Percentiles rank a stretch among this genome's conserved stretches.
These are phyloP conservation scores for Cheilosia impressa DNA, from an alignment of 2,888 invertebrate genomes.

Conservation along the genomic window DNA sequence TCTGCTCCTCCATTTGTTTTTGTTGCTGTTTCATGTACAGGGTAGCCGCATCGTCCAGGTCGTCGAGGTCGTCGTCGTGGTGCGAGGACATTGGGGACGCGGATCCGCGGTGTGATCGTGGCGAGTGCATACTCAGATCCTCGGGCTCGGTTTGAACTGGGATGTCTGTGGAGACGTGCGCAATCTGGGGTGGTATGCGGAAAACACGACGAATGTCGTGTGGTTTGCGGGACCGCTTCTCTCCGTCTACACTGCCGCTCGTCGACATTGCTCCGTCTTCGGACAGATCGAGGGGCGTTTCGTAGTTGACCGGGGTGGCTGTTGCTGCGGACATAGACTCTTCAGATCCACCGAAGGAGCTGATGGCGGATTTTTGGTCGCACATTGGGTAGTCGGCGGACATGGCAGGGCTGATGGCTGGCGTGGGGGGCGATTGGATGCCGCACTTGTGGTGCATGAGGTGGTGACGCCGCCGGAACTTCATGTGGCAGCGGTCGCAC, in stretches of 20 bases:
- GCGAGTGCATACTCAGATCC: slow-evolving; percentile 90
- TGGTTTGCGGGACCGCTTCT: slow-evolving; percentile 83
- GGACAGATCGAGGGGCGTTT: slow-evolving; percentile 83
- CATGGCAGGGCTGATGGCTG: slow-evolving; percentile 81
- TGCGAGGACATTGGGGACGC: slow-evolving; percentile 76
- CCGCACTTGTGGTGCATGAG: slow-evolving; percentile 93
- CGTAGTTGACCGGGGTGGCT: slow-evolving; percentile 75
- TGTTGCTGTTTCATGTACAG: slow-evolving; percentile 84
- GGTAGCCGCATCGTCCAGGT: slow-evolving; percentile 85
- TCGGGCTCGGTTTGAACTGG: slow-evolving; percentile 97
- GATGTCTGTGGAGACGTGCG: slow-evolving; percentile 82
- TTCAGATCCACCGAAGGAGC: slow-evolving; percentile 81
- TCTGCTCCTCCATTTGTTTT: slow-evolving; percentile 75
- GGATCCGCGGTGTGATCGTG: slow-evolving; percentile 80
- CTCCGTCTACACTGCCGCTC: slow-evolving; percentile 77
- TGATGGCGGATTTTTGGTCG: slow-evolving; percentile 81
- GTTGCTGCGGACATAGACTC: slow-evolving; percentile 78
- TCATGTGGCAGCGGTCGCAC: slow-evolving; percentile 90
- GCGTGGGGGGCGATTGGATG: slow-evolving; percentile 82
- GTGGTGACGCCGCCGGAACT: slow-evolving; percentile 94
- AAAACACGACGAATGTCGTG: slow-evolving; percentile 85
- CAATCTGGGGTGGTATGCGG: slow-evolving; percentile 83
- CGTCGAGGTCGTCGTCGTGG: slow-evolving; percentile 85
- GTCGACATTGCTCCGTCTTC: slow-evolving; percentile 84
- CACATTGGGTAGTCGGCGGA: slow-evolving; percentile 80